Conservation (phyloP, 2,113 vertebrate species). For the Thalassarche chlororhynchos region DNA sequence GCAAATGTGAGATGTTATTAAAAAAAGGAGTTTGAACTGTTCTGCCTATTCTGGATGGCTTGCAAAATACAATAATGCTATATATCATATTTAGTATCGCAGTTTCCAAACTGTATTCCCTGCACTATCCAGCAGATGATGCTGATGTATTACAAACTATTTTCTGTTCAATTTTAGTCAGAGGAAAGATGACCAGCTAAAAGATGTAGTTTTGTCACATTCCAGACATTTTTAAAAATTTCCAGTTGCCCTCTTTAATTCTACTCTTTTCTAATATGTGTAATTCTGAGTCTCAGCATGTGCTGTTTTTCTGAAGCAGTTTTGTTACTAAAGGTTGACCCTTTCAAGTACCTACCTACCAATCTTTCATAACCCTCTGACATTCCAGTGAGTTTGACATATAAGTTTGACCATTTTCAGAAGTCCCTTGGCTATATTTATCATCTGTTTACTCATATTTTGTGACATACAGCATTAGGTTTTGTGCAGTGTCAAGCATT, state of each 20-base stretch:
- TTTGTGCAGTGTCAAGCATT: not conserved
- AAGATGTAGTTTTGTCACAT: not conserved
- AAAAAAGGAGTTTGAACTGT: not conserved
- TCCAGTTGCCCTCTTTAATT: not conserved
- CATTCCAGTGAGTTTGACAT: not conserved
- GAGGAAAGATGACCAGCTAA: not conserved
- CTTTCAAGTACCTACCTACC: not conserved
- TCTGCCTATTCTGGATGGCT: not conserved
- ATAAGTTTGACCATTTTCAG: not conserved
- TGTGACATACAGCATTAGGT: not conserved
- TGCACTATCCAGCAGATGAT: constrained; percentile 54
- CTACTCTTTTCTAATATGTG: not conserved
- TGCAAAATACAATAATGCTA: not conserved
- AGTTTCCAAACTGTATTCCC: not conserved
- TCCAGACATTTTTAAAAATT: not conserved
- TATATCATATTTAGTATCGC: not conserved
- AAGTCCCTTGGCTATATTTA: not conserved
- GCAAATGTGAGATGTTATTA: not conserved
- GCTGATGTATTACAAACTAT: constrained; percentile 10
- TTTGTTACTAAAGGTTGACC: not conserved
- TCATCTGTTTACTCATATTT: not conserved
- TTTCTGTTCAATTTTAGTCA: not conserved
- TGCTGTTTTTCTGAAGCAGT: not conserved
- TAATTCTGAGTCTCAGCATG: not conserved
- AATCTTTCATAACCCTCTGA: not conserved